A percentile compares a stretch with the other conserved stretches of the same genome.
phyloP scores from a whole-genome alignment of 1,140 invertebrate genomes.

The Microvelia longipes region DNA sequence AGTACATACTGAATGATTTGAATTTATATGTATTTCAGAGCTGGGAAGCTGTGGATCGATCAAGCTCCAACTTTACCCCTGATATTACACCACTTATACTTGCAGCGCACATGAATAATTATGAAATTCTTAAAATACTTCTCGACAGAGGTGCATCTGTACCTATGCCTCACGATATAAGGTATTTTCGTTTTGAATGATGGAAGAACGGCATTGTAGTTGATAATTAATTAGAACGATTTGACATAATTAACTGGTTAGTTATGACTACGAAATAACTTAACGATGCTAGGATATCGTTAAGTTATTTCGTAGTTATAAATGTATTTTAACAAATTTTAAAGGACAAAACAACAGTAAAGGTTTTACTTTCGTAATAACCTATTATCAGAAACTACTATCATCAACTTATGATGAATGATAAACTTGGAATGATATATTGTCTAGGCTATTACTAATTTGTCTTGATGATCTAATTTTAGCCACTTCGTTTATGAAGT shows the following conservation, averaged over 20 bases:
- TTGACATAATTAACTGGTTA: background rate
- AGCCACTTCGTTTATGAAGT: no score
- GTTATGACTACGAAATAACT: background rate
- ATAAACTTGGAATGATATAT: no score
- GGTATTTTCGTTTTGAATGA: conserved; percentile 38
- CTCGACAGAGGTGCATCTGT: conserved; percentile 72
- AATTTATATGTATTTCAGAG: conserved; percentile 36
- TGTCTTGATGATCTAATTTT: no score
- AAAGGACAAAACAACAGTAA: no score
- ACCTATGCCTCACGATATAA: conserved; percentile 76
- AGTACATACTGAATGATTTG: no score
- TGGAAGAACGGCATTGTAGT: background rate
- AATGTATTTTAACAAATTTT: no score
- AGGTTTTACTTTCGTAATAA: no score
- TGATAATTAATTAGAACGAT: background rate
- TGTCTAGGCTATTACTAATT: no score
- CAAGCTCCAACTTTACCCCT: conserved; percentile 67
- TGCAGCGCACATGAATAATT: conserved; percentile 81
- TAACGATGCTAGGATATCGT: background rate
- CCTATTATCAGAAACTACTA: no score
- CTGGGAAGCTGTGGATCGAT: conserved; percentile 67
- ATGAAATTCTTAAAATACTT: conserved; percentile 79
- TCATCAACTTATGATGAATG: no score
- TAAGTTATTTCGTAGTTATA: background rate
- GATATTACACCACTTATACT: conserved; percentile 80